These are phyloP conservation scores for Drosophila triauraria DNA, from an alignment of 1,140 invertebrate species.

Conservation along the genomic window DNA sequence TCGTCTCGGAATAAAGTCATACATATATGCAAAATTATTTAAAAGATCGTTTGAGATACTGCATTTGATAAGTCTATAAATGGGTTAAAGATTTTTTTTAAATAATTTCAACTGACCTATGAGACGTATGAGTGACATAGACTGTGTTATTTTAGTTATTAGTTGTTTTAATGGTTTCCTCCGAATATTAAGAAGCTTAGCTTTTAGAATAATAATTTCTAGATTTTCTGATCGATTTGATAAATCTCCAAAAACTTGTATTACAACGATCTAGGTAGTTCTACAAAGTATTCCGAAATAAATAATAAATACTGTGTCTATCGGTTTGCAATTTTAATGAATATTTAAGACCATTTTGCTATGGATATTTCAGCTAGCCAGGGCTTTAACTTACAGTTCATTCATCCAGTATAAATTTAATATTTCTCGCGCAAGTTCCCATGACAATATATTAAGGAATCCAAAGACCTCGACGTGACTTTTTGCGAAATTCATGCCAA, in stretches of 20 bases:
- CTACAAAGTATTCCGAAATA: no score
- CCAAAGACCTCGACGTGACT: slow-evolving; percentile 8
- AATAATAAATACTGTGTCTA: no score
- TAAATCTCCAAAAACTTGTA: neutral
- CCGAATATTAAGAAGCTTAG: no score
- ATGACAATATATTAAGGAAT: slow-evolving; percentile 3
- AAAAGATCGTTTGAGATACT: no score
- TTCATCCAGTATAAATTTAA: slow-evolving; percentile 2
- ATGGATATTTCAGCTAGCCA: neutral
- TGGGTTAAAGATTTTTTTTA: neutral
- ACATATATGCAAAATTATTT: no score
- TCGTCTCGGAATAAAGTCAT: no score
- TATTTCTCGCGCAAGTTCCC: neutral
- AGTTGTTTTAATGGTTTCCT: no score
- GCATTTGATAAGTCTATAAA: neutral
- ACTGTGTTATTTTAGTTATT: neutral
- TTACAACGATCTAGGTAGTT: no score
- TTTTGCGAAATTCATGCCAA: neutral
- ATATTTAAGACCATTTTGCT: no score
- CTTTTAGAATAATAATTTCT: neutral
- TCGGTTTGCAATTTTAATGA: no score
- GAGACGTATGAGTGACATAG: neutral
- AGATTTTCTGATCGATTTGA: neutral
- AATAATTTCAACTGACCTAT: neutral
- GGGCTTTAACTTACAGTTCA: neutral